A percentile compares a stretch with the other conserved stretches of the same genome.
Evolutionary conservation across 2,797 vertebrate species (phyloP).

Genomic region (Remorina albescens): DNA sequence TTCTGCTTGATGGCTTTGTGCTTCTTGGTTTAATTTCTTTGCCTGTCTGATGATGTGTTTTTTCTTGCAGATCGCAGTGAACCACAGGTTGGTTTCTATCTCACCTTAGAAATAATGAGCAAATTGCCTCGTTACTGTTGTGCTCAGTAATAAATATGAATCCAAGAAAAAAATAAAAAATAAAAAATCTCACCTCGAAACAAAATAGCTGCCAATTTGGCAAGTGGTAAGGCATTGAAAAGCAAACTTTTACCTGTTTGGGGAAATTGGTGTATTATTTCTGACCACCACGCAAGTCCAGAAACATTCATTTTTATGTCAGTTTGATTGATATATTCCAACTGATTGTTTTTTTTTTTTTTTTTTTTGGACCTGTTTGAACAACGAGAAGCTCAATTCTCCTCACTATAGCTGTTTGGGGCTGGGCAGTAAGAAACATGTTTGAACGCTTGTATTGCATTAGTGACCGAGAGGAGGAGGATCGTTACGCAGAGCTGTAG

Average conservation of each 20-base stretch:
- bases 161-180: conserved; percentile 53
- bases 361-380: conserved; percentile 9
- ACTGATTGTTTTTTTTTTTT: conserved; percentile 11
- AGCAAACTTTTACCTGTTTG: conserved; percentile 40
- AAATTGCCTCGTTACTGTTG: conserved; percentile 47
- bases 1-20: conserved; percentile 37
- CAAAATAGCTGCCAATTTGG: conserved; percentile 44
- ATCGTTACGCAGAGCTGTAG: conserved; percentile 10
- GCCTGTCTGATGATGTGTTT: conserved; percentile 56
- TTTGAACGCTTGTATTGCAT: neutral
- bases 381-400: neutral
- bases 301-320: conserved; percentile 32
- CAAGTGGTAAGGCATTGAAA: conserved; percentile 31
- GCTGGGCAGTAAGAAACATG: neutral
- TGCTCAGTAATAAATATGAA: conserved; percentile 42
- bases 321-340: conserved; percentile 24
- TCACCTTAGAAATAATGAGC: conserved; percentile 50
- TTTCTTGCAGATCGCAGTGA: conserved; percentile 46
- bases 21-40: conserved; percentile 53
- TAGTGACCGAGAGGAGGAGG: conserved; percentile 13
- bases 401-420: conserved; percentile 6
- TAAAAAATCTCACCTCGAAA: conserved; percentile 37
- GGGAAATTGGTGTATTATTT: conserved; percentile 39
- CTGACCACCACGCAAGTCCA: conserved; percentile 21
- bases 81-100: conserved; percentile 36